Base-by-base conservation (phyloP, 1,140 invertebrate species). In the Drosophila prosaltans region DNA sequence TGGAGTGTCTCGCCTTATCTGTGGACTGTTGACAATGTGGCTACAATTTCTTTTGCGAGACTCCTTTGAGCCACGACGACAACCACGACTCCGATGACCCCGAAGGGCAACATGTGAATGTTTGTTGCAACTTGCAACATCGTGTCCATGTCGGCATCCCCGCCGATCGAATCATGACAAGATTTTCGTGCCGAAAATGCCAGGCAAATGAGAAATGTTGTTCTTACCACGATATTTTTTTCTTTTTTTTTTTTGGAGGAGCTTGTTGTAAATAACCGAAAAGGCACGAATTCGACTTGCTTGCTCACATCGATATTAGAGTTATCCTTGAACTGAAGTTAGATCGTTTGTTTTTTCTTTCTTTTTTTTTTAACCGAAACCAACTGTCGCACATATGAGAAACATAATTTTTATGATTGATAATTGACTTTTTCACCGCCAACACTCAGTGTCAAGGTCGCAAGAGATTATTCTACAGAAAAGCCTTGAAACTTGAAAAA, bases 111-210 rank as follows among this genome's bases (percentile, higher is more conserved):
- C 75, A 78, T 72, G 67, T 72, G 74, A 78, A 65, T 75, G 65
- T 65, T 76, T 73, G 41, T 24, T 36, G 32, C 3, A 36, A 36
- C 32, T 36, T 36, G 39, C 41, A 65, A 60, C 79, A 79, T 86
- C 82, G 82, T 85, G 82, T 70, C 63, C 54, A 21, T 7, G 41
- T 30, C 40, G 26, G 64, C 65, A 74, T 76, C 73, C 74, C 41
- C 30, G 58, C 41, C 77, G 84, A 88, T 88, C 84, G 84, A 88
- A 91, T 91, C 90, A 91, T 91, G 90, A 91, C 90, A 91, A 91
- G 78, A 81, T 83, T 88, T 88, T 88, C 84, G 84, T 88, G 84
- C 85, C 55, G 51, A 69, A 76, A 69, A 74, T 70, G 71, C 65
- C 69, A 82, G 78, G 45, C 77, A 72, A 81, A 91, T 91, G 89